These are phyloP conservation scores for Calidris pugnax DNA, from an alignment of 2,113 vertebrate genomes.

Conservation along the genomic window DNA sequence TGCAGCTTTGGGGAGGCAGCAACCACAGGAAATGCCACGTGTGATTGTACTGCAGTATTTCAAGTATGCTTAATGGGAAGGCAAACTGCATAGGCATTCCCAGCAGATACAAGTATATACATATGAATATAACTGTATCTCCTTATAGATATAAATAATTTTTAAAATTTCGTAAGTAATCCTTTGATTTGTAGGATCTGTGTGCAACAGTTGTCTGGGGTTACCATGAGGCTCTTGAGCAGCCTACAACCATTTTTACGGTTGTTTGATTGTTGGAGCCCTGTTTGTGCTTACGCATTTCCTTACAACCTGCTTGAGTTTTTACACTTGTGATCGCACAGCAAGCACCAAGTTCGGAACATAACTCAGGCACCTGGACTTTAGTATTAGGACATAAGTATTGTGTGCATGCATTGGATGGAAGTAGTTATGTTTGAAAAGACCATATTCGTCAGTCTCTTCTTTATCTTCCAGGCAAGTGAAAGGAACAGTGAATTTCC, in stretches of 20 bases:
- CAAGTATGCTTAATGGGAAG: background rate
- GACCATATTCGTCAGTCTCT: background rate
- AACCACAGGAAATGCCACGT: background rate
- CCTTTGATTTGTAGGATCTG: background rate
- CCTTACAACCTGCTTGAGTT: background rate
- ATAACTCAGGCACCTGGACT: background rate
- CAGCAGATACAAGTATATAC: background rate
- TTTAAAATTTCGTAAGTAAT: background rate
- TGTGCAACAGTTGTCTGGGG: background rate
- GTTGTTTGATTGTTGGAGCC: background rate
- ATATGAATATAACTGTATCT: background rate
- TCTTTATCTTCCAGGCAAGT: background rate
- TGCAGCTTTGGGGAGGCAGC: fast-evolving
- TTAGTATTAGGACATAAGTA: background rate
- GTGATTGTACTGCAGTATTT: background rate
- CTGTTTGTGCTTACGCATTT: background rate
- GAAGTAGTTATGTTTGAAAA: background rate
- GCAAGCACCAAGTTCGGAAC: fast-evolving
- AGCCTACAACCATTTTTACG: background rate
- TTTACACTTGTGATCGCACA: background rate
- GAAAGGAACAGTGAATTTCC: background rate
- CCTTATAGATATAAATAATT: background rate
- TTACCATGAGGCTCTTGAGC: background rate
- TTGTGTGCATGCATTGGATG: background rate
- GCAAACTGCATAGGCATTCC: background rate